Evolutionary conservation across 2,888 invertebrate species (phyloP).

Genomic region (Phengaris arion): DNA sequence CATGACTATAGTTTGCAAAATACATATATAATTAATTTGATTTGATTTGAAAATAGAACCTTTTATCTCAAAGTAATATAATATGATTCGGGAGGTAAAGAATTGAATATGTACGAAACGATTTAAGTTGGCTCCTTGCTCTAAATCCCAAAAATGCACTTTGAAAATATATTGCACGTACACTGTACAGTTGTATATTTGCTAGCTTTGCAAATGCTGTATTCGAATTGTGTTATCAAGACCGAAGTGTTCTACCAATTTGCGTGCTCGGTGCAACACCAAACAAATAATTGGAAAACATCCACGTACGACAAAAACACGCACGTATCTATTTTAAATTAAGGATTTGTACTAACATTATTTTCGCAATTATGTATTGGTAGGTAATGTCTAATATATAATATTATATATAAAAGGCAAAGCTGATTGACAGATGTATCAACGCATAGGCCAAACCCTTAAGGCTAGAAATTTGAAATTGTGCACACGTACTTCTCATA

Average conservation of each 20-base stretch:
- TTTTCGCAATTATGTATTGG: too few relatives aligned
- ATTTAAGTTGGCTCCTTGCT: neutral
- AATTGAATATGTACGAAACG: neutral
- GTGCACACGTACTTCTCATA: too few relatives aligned
- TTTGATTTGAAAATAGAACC: too few relatives aligned
- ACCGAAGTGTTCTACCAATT: slow-evolving; percentile 5
- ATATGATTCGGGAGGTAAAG: neutral
- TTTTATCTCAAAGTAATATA: too few relatives aligned
- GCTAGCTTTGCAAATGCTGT: neutral
- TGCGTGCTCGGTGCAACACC: neutral
- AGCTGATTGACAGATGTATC: too few relatives aligned
- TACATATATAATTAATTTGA: too few relatives aligned
- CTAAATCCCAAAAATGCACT: neutral
- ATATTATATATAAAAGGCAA: too few relatives aligned
- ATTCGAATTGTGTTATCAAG: slow-evolving; percentile 2
- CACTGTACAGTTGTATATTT: neutral
- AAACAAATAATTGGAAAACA: slow-evolving; percentile 1
- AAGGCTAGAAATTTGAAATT: too few relatives aligned
- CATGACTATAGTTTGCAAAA: too few relatives aligned
- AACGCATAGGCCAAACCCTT: too few relatives aligned
- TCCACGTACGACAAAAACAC: neutral
- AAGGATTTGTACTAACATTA: too few relatives aligned
- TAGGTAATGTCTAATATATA: too few relatives aligned
- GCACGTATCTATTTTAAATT: neutral
- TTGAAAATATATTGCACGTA: neutral